Evolutionary conservation across 2,888 invertebrate species (phyloP), one percentile per base, ranked within the genome.

Genomic region (Drosophila fungiperda): DNA sequence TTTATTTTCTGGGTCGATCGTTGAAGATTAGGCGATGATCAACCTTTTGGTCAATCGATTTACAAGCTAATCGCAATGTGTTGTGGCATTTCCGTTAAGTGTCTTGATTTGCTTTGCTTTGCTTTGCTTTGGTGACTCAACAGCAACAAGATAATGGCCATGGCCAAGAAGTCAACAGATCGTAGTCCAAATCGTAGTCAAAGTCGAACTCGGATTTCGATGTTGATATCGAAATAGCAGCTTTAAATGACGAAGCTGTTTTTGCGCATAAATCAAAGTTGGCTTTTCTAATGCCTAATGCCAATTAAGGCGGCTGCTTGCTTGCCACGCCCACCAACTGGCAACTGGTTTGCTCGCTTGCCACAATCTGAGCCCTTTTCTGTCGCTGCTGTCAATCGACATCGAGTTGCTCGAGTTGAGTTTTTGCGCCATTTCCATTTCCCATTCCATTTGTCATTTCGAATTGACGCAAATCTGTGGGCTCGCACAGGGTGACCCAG

Each of bases 391-490:
- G 48, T 72, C 45, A 59, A 68, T 38, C 54, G 54, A 26, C 26
- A 6, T 29, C 6, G 29, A 29, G 29, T 36, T 50, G 23, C 35
- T 45, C 26, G 33, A 32, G 53, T 40, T 32, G 45, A 45, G 26
- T 66, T 70, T 74, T 74, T 74, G 70, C 70, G 74, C 74, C 76
- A 76, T 74, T 74, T 75, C 55, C 75, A 75, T 70, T 77, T 78
- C 54, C 40, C 65, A 65, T 70, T 66, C 61, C 68, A 66, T 70
- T 76, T 76, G 79, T 79, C 79, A 79, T 40, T 70, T 70, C 60
- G 62, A 65, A 58, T 63, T 32, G 63, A 66, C 52, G 68, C 72
- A 78, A 78, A 79, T 79, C 79, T 67, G 62, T 66, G 36, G 32
- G 45, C 48, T 45, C 9, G 26, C 66, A 79, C 79, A 79, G 76